A percentile compares a stretch with the other conserved stretches of the same genome.
Evolutionary conservation across 2,888 invertebrate genomes (phyloP).

Genomic region (Peribatodes rhomboidaria): DNA sequence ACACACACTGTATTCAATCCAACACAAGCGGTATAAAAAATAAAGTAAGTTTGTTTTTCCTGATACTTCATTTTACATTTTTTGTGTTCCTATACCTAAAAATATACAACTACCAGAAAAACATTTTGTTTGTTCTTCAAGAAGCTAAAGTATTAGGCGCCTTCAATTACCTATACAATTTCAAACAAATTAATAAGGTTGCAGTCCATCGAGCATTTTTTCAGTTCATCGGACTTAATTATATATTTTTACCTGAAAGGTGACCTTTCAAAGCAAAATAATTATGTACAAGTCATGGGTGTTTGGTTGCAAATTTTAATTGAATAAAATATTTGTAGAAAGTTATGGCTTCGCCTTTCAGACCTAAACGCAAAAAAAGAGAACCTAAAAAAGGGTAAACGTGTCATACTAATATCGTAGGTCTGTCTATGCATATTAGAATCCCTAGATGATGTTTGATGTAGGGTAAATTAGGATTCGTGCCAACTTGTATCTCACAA

Average conservation of each 20-base stretch:
- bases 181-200: too few relatives aligned
- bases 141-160: too few relatives aligned
- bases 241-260: too few relatives aligned
- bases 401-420: not conserved
- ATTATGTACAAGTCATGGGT: too few relatives aligned
- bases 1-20: slow-evolving; percentile 24
- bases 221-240: too few relatives aligned
- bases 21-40: not conserved
- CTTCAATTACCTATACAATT: too few relatives aligned
- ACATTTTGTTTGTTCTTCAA: too few relatives aligned
- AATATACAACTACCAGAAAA: too few relatives aligned
- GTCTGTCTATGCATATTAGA: slow-evolving; percentile 20
- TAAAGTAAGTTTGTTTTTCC: slow-evolving; percentile 1
- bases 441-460: slow-evolving; percentile 29
- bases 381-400: slow-evolving; percentile 16
- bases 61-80: not conserved
- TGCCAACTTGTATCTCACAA: slow-evolving; percentile 1
- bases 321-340: slow-evolving; percentile 3
- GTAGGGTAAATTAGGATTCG: slow-evolving; percentile 15
- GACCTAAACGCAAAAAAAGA: too few relatives aligned
- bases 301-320: not conserved
- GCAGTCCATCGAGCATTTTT: too few relatives aligned
- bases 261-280: too few relatives aligned
- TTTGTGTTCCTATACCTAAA: too few relatives aligned
- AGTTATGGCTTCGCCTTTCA: slow-evolving; percentile 9